phyloP scores from a whole-genome alignment of 2,888 invertebrate genomes.

The Scaptomyza flava region DNA sequence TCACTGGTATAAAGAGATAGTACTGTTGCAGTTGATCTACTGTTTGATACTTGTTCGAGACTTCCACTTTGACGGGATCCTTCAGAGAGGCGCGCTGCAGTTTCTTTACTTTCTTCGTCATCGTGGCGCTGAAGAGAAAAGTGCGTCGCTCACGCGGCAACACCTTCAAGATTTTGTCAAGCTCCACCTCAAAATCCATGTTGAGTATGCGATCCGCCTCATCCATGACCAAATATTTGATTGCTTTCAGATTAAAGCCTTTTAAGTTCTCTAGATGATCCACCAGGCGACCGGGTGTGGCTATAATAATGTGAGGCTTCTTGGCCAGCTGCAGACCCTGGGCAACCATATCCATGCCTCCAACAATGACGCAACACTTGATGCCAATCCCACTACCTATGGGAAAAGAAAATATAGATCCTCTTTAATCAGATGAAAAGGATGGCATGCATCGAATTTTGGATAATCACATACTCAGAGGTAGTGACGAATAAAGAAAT shows the following conservation, averaged over 20 bases:
- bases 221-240: constrained; percentile 98
- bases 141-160: constrained; percentile 96
- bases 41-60: constrained; percentile 98
- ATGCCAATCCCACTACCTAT: constrained; percentile 95
- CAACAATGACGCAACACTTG: constrained; percentile 98
- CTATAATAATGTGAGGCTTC: constrained; percentile 98
- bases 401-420: not conserved
- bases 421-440: not conserved
- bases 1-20: constrained; percentile 97
- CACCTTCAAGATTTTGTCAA: constrained; percentile 95
- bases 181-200: constrained; percentile 99
- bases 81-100: constrained; percentile 96
- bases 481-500: constrained; percentile 83
- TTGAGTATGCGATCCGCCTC: constrained; percentile 99
- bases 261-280: constrained; percentile 99
- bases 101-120: constrained; percentile 99
- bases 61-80: constrained; percentile 98
- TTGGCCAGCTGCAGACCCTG: constrained; percentile 96
- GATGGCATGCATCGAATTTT: not conserved
- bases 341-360: constrained; percentile 99
- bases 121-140: constrained; percentile 98
- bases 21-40: constrained; percentile 98
- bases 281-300: constrained; percentile 97
- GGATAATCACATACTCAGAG: constrained; percentile 71
- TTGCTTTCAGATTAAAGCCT: constrained; percentile 95